Percentiles rank a stretch among this genome's conserved stretches.
Conservation (phyloP, 92 coral and sea anemone genomes). For the Scolanthus callimorphus region DNA sequence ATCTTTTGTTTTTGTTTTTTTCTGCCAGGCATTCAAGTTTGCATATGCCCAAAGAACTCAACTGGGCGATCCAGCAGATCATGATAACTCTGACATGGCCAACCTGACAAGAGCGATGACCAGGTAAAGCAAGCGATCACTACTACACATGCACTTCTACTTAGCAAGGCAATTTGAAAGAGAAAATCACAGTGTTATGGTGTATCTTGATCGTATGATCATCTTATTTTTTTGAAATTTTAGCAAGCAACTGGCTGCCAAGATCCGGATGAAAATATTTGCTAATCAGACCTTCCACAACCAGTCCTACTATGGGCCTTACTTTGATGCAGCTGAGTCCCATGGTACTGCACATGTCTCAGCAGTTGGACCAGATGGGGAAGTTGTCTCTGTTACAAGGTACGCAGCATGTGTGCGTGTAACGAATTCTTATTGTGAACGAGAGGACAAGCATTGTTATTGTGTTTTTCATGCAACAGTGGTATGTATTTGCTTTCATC, state of each 20-base stretch:
- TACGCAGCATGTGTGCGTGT: no score
- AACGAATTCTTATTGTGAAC: no score
- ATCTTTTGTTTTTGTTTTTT: conserved; percentile 4
- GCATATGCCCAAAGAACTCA: conserved; percentile 83
- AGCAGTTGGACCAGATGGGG: conserved; percentile 90
- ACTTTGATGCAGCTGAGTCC: conserved; percentile 51
- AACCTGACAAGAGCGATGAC: conserved; percentile 52
- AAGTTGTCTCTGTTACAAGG: conserved; percentile 88
- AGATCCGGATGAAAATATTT: conserved; percentile 43
- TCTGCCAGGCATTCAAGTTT: conserved; percentile 76
- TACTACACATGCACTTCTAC: no score
- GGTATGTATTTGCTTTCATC: no score
- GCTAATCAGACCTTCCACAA: conserved; percentile 51
- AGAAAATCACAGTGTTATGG: no score
- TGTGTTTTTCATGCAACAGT: no score
- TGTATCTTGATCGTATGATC: no score
- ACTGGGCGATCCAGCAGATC: conserved; percentile 69
- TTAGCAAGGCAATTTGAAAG: no score
- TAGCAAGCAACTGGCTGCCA: conserved; percentile 75
- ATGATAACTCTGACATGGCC: conserved; percentile 25
- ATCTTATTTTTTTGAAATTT: no score
- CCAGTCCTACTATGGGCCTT: conserved; percentile 71
- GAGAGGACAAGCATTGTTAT: no score
- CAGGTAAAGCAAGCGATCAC: no score
- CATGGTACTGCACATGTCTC: conserved; percentile 90